These are phyloP conservation scores for Maconellicoccus hirsutus DNA, from an alignment of 1,140 invertebrate species.

Conservation along the genomic window DNA sequence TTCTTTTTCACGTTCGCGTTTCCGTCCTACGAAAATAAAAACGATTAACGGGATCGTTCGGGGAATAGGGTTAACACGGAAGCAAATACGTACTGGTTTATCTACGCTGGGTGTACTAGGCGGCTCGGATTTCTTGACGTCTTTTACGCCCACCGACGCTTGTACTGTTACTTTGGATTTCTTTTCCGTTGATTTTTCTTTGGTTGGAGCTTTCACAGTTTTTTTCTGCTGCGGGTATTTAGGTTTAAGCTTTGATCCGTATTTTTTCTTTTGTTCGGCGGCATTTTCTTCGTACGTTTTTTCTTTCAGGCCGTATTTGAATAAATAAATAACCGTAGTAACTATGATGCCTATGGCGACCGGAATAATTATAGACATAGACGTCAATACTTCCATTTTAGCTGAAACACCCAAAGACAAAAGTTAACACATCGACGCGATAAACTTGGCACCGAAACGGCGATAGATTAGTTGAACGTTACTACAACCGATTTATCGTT, in stretches of 20 bases:
- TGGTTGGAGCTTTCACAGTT: neutral
- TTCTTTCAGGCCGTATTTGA: neutral
- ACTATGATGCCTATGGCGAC: neutral
- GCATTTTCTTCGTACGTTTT: neutral
- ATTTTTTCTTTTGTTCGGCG: neutral
- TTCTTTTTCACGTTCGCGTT: neutral
- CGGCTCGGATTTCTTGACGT: neutral
- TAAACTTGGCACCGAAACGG: no score
- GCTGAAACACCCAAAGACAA: neutral
- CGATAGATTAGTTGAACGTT: no score
- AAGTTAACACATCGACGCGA: no score
- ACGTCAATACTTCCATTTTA: neutral
- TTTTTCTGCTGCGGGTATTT: neutral
- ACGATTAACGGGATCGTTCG: no score
- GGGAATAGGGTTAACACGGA: neutral
- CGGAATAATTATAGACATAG: neutral
- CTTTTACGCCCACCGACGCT: neutral
- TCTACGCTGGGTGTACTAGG: neutral
- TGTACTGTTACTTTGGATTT: neutral
- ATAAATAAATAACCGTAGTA: neutral
- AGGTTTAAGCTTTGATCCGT: neutral
- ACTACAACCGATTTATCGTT: no score
- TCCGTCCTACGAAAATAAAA: constrained; percentile 8
- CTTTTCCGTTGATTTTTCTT: neutral
- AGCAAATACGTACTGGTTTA: neutral